Evolutionary conservation across 2,113 vertebrate species (phyloP).

Genomic region (Camelus dromedarius): DNA sequence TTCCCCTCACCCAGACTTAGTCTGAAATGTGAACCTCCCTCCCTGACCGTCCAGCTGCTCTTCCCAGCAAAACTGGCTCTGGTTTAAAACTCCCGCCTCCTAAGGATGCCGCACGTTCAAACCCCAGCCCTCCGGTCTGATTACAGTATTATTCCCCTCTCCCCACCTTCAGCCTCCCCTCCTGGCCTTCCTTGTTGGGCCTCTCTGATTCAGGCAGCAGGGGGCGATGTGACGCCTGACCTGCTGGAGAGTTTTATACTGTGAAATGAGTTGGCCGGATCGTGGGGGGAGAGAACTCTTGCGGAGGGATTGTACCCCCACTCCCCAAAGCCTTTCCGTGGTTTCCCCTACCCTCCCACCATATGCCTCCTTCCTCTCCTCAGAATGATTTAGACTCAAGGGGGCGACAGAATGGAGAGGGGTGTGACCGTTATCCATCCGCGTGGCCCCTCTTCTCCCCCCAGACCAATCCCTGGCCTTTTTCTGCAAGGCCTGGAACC

Average conservation of each 20-base stretch:
- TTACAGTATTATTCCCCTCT: slow-evolving; percentile 50
- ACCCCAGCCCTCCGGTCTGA: neutral
- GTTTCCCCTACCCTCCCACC: neutral
- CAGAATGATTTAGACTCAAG: slow-evolving; percentile 21
- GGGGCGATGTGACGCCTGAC: slow-evolving; percentile 58
- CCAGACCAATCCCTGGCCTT: neutral
- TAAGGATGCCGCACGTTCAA: neutral
- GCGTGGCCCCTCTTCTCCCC: neutral
- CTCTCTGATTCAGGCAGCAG: slow-evolving; percentile 71
- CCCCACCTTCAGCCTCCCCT: neutral
- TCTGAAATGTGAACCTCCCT: slow-evolving; percentile 78
- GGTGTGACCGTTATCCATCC: neutral
- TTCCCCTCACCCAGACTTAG: neutral
- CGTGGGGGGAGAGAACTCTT: neutral
- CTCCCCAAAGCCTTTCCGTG: slow-evolving; percentile 28
- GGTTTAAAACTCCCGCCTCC: neutral
- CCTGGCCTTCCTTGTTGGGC: slow-evolving; percentile 72
- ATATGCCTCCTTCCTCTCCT: neutral
- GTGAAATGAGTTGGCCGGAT: slow-evolving; percentile 75
- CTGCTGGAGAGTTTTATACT: slow-evolving; percentile 79
- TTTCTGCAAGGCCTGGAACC: neutral
- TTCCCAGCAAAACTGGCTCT: neutral
- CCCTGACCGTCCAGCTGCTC: neutral
- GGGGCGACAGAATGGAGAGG: slow-evolving; percentile 13
- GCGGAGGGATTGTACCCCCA: neutral